These are phyloP conservation scores for Scaeva pyrastri DNA, from an alignment of 2,888 invertebrate genomes.

Conservation along the genomic window DNA sequence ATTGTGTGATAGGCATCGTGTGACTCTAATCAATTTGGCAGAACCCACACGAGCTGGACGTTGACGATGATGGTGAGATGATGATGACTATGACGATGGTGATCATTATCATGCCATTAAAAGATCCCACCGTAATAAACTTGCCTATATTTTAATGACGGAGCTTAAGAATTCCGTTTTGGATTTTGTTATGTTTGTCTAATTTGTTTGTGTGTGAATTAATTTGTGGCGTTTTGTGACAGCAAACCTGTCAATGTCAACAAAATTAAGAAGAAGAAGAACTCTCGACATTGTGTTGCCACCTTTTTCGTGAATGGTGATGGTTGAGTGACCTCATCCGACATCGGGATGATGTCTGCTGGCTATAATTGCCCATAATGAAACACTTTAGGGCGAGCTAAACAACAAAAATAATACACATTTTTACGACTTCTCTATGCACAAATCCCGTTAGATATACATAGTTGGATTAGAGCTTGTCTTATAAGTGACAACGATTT, in stretches of 20 bases:
- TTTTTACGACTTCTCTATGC: constrained; percentile 31
- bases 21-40: constrained; percentile 42
- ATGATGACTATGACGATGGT: background rate
- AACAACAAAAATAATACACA: constrained; percentile 7
- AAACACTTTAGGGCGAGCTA: constrained; percentile 22
- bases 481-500: background rate
- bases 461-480: constrained; percentile 5
- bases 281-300: constrained; percentile 12
- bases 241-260: constrained; percentile 37
- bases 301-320: constrained; percentile 4
- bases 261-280: constrained; percentile 3
- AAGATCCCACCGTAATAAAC: background rate
- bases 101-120: constrained; percentile 13
- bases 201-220: constrained; percentile 23
- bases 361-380: constrained; percentile 57
- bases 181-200: constrained; percentile 10
- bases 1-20: constrained; percentile 43
- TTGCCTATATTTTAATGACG: constrained; percentile 14
- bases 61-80: background rate
- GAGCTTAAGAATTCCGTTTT: constrained; percentile 22
- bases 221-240: constrained; percentile 25
- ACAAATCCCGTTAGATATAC: constrained; percentile 26
- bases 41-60: constrained; percentile 21
- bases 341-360: constrained; percentile 2
- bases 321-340: constrained; percentile 47